Evolutionary conservation across 2,113 vertebrate genomes (phyloP).

Genomic region (Rhinolophus sinicus): DNA sequence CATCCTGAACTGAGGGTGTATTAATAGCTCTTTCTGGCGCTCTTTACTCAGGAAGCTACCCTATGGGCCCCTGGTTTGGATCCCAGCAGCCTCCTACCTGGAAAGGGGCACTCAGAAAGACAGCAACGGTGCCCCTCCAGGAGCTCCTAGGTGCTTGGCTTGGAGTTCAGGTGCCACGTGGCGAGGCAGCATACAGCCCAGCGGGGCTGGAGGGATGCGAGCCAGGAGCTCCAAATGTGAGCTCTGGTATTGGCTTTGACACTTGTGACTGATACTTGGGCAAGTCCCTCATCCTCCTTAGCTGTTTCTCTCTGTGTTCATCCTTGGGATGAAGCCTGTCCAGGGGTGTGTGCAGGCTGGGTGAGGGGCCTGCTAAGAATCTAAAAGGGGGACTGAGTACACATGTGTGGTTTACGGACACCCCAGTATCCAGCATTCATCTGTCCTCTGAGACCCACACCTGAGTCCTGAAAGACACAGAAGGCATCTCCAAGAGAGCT

Average conservation of each 20-base stretch:
- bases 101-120: neutral
- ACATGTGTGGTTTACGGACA: neutral
- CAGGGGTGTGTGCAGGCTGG: neutral
- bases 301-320: neutral
- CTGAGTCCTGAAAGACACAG: neutral
- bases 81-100: neutral
- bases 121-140: neutral
- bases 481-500: neutral
- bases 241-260: neutral
- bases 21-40: neutral
- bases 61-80: neutral
- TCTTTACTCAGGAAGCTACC: neutral
- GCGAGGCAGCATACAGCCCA: neutral
- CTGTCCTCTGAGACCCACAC: neutral
- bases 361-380: neutral
- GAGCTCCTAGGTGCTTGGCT: neutral
- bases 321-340: too few species aligned
- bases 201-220: neutral
- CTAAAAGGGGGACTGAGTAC: too few species aligned
- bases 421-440: neutral
- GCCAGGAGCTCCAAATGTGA: neutral
- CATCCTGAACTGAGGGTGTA: neutral
- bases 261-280: too few species aligned
- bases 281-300: neutral
- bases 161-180: neutral